phyloP scores from a whole-genome alignment of 2,797 vertebrate genomes.

The Erpetoichthys calabaricus region DNA sequence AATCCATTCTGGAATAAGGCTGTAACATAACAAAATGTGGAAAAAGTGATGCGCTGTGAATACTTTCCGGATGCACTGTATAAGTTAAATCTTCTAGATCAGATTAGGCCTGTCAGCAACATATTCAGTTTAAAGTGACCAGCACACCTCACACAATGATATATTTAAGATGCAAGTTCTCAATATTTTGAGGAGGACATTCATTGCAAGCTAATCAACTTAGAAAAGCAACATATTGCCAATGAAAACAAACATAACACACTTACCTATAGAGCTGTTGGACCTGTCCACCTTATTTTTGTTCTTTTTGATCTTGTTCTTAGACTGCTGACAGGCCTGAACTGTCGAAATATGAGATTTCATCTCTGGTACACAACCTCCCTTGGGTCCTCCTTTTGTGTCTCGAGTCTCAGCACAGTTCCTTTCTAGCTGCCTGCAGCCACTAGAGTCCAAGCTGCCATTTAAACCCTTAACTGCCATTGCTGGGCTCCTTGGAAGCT shows the following conservation, averaged over 20 bases:
- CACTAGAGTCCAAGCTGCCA: conserved; percentile 25
- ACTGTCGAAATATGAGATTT: conserved; percentile 28
- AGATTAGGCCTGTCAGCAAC: no score
- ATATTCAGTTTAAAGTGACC: no score
- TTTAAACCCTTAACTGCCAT: conserved; percentile 32
- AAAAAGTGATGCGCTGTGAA: no score
- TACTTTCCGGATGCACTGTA: no score
- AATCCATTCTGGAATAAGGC: no score
- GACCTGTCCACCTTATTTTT: conserved; percentile 83
- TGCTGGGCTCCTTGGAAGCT: conserved; percentile 30
- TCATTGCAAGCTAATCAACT: no score
- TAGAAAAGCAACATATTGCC: background rate
- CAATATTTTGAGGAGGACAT: no score
- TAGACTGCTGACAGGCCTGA: conserved; percentile 57
- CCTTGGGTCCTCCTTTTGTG: conserved; percentile 15
- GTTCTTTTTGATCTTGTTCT: conserved; percentile 81
- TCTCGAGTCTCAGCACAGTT: conserved; percentile 36
- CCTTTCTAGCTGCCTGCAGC: conserved; percentile 35
- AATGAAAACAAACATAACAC: conserved; percentile 17
- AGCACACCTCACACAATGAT: no score
- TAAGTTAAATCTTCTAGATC: no score
- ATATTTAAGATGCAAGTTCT: no score
- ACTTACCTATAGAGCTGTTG: conserved; percentile 66
- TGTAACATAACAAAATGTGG: no score
- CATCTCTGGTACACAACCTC: conserved; percentile 42